A percentile compares a stretch with the other conserved stretches of the same genome.
Evolutionary conservation across 2,113 vertebrate genomes (phyloP).

Genomic region (Paedocypris sp.): DNA sequence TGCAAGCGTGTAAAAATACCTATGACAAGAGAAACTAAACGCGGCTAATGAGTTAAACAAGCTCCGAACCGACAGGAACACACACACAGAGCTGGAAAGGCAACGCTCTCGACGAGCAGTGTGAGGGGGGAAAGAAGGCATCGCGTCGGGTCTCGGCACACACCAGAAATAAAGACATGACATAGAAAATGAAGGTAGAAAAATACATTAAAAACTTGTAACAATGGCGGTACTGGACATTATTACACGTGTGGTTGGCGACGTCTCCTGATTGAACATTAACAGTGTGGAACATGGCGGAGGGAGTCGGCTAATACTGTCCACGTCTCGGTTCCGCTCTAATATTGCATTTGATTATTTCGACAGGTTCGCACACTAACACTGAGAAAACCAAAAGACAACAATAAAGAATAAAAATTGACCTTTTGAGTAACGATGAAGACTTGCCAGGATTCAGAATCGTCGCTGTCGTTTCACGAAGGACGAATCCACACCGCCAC

Average conservation of each 20-base stretch:
- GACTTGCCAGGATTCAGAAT: conserved; percentile 46
- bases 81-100: conserved; percentile 59
- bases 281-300: conserved; percentile 62
- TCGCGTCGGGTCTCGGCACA: conserved; percentile 53
- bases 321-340: conserved; percentile 57
- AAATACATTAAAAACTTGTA: conserved; percentile 83
- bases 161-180: conserved; percentile 51
- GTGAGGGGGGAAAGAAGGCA: conserved; percentile 18
- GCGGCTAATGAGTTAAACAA: conserved; percentile 76
- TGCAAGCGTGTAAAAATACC: conserved; percentile 78
- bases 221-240: conserved; percentile 80
- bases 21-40: conserved; percentile 69
- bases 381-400: conserved; percentile 45
- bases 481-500: too few relatives aligned
- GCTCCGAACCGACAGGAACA: conserved; percentile 63
- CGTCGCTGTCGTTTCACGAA: too few relatives aligned
- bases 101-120: conserved; percentile 56
- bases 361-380: conserved; percentile 51
- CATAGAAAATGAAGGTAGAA: conserved; percentile 82
- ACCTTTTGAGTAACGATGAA: conserved; percentile 63
- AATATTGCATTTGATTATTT: conserved; percentile 71
- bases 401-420: conserved; percentile 40
- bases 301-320: conserved; percentile 68
- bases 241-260: conserved; percentile 73
- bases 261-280: conserved; percentile 63